A percentile compares a stretch with the other conserved stretches of the same genome.
Evolutionary conservation across 2,888 invertebrate species (phyloP).

Genomic region (Cantharis nigra): DNA sequence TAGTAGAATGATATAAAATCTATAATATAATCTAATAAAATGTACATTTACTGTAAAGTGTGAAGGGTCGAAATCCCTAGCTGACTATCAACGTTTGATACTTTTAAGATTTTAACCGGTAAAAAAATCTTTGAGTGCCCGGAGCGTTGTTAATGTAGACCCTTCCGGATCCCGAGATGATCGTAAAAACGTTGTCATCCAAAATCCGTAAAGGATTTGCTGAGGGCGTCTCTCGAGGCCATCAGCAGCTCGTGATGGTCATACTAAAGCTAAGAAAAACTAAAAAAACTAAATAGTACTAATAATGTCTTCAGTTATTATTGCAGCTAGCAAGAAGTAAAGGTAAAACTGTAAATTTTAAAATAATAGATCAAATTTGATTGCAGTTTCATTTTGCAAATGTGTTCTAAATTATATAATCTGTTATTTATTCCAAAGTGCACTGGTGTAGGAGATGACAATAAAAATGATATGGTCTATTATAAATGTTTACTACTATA

Average conservation of each 20-base stretch:
- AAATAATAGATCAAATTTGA: background rate
- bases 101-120: constrained; percentile 39
- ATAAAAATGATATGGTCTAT: background rate
- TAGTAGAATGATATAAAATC: constrained; percentile 40
- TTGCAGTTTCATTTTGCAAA: background rate
- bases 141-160: constrained; percentile 44
- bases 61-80: constrained; percentile 38
- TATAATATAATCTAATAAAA: constrained; percentile 46
- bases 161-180: constrained; percentile 45
- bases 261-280: constrained; percentile 35
- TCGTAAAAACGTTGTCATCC: constrained; percentile 52
- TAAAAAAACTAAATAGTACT: background rate
- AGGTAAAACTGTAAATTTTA: background rate
- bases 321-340: background rate
- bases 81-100: constrained; percentile 45
- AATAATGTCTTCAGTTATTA: background rate
- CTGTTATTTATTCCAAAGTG: background rate
- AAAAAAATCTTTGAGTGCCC: constrained; percentile 34
- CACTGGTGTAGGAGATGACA: background rate
- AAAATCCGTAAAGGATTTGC: constrained; percentile 51
- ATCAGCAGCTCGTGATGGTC: constrained; percentile 46
- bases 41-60: constrained; percentile 42
- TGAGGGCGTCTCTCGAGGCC: constrained; percentile 45
- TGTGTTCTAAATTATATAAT: background rate
- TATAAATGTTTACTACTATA: background rate